phyloP scores from a whole-genome alignment of 2,113 vertebrate species.

The Cephalopholis sonnerati region DNA sequence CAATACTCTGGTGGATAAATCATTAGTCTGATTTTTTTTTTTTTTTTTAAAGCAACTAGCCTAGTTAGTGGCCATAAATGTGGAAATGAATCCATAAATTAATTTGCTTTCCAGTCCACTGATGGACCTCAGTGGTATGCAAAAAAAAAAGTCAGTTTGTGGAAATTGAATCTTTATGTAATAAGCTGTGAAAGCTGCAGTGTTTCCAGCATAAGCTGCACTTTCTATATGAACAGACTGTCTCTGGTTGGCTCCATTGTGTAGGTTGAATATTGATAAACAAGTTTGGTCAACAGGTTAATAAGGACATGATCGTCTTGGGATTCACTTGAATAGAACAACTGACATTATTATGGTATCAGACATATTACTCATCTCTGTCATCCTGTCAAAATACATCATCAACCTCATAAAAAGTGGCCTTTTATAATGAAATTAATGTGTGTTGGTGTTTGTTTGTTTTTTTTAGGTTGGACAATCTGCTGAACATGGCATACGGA shows the following conservation, averaged over 20 bases:
- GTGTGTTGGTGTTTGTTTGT: conserved; percentile 28
- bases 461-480: conserved; percentile 96
- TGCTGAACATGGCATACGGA: conserved; percentile 99
- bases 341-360: conserved; percentile 8
- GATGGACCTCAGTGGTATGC: not conserved
- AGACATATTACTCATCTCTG: conserved; percentile 51
- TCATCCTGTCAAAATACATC: conserved; percentile 58
- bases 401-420: conserved; percentile 14
- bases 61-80: not conserved
- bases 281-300: conserved; percentile 6
- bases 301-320: not conserved
- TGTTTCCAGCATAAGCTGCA: not conserved
- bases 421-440: conserved; percentile 8
- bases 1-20: conserved; percentile 23
- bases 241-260: conserved; percentile 14
- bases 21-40: not conserved
- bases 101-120: conserved; percentile 13
- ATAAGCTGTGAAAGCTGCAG: not conserved
- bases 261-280: conserved; percentile 24
- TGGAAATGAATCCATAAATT: conserved; percentile 8
- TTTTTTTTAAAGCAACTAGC: not conserved
- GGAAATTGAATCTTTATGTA: not conserved
- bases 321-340: conserved; percentile 5
- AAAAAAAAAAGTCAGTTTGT: conserved; percentile 1
- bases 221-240: not conserved